Conservation (phyloP, 2,888 invertebrate genomes). For the Reticulitermes lucifugus region DNA sequence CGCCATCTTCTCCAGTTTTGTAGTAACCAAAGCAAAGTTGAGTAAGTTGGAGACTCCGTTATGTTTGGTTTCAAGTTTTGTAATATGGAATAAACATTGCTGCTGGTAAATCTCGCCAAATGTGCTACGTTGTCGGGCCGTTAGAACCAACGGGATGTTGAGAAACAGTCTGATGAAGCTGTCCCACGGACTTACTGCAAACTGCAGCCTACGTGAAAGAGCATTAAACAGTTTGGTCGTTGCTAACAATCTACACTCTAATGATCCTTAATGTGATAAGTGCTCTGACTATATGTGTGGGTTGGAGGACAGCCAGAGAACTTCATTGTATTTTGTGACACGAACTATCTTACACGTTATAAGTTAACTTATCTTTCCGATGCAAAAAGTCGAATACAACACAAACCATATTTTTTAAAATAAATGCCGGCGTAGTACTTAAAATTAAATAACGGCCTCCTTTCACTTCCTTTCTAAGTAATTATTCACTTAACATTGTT, state of each 20-base stretch:
- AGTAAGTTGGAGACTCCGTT: background rate
- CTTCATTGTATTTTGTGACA: background rate
- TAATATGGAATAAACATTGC: background rate
- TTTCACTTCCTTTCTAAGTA: too few relatives aligned
- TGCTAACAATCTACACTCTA: background rate
- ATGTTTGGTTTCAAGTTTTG: too few relatives aligned
- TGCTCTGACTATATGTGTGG: conserved; percentile 19
- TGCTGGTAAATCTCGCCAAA: background rate
- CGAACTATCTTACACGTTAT: too few relatives aligned
- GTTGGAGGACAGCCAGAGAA: conserved; percentile 19
- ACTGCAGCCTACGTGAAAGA: background rate
- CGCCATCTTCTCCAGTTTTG: conserved; percentile 30
- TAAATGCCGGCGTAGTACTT: too few relatives aligned
- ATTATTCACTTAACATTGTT: too few relatives aligned
- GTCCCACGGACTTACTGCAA: background rate
- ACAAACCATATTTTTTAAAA: too few relatives aligned
- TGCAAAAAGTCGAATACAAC: too few relatives aligned
- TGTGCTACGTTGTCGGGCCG: background rate
- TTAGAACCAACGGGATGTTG: background rate
- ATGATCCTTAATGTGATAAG: conserved; percentile 39
- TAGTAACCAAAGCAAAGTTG: too few relatives aligned
- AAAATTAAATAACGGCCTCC: too few relatives aligned
- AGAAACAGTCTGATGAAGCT: conserved; percentile 9
- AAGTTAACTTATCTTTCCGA: too few relatives aligned
- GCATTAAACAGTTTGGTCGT: conserved; percentile 3